Evolutionary conservation across 2,113 vertebrate genomes (phyloP).

Genomic region (Mastomys coucha): DNA sequence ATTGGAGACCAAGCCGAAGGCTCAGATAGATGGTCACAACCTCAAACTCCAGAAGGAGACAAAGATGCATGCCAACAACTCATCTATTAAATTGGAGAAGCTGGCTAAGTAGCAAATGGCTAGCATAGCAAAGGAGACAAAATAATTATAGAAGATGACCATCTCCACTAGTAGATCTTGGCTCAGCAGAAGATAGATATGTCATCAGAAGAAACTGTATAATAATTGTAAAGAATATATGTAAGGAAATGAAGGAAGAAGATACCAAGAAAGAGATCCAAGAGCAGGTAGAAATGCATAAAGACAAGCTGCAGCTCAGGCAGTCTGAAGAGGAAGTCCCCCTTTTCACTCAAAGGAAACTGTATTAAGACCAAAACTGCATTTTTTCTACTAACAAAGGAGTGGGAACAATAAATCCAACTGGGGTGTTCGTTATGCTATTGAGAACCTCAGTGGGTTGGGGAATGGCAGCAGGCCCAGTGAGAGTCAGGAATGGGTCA

Average conservation of each 20-base stretch:
- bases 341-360: not conserved
- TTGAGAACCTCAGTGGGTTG: not conserved
- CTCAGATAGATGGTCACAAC: constrained; percentile 99
- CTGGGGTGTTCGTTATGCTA: not conserved
- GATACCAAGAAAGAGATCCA: not conserved
- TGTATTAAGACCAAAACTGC: not conserved
- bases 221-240: not conserved
- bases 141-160: not conserved
- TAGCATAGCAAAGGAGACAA: constrained; percentile 95
- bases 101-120: constrained; percentile 97
- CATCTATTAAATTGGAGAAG: constrained; percentile 99
- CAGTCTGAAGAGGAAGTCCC: not conserved
- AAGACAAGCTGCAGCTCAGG: not conserved
- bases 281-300: not conserved
- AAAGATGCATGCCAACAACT: constrained; percentile 98
- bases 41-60: constrained; percentile 99
- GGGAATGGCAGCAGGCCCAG: too few relatives aligned
- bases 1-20: constrained; percentile 99
- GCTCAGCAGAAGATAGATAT: not conserved
- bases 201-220: not conserved
- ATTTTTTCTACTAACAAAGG: not conserved
- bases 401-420: not conserved
- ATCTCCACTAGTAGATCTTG: not conserved
- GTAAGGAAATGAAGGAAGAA: not conserved
- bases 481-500: not conserved